Evolutionary conservation across 2,888 invertebrate species (phyloP).

Genomic region (Agelastica alni): DNA sequence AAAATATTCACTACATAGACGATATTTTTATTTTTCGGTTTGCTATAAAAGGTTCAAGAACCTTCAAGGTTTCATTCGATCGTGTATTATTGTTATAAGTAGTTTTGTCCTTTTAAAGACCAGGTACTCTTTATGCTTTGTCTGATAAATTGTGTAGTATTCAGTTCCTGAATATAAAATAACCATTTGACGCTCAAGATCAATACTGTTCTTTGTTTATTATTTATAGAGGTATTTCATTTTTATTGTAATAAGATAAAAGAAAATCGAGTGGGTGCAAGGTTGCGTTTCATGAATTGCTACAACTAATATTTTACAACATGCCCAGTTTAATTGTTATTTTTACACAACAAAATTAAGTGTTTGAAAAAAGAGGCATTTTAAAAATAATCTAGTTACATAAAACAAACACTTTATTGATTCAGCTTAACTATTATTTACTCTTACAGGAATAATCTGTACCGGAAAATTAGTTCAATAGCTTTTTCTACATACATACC

Average conservation of each 20-base stretch:
- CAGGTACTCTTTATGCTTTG: slow-evolving; percentile 1
- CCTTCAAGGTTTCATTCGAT: slow-evolving; percentile 3
- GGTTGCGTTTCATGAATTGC: no score
- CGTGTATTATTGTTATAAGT: neutral
- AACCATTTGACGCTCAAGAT: neutral
- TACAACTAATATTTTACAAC: no score
- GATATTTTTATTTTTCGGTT: slow-evolving; percentile 1
- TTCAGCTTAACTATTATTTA: no score
- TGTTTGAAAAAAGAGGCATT: no score
- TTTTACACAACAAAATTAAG: no score
- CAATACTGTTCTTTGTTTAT: neutral
- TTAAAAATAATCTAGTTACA: no score
- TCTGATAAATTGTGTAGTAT: neutral
- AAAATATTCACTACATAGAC: neutral
- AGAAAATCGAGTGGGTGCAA: no score
- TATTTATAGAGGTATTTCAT: neutral
- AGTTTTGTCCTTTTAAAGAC: neutral
- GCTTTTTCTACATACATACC: no score
- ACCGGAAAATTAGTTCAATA: no score
- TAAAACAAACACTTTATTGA: no score
- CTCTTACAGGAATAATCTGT: no score
- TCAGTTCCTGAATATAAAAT: slow-evolving; percentile 2
- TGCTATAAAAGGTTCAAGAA: neutral
- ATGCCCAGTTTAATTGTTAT: no score
- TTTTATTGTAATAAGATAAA: neutral